Evolutionary conservation across 2,113 vertebrate species (phyloP).

Genomic region (Scolopax mira): DNA sequence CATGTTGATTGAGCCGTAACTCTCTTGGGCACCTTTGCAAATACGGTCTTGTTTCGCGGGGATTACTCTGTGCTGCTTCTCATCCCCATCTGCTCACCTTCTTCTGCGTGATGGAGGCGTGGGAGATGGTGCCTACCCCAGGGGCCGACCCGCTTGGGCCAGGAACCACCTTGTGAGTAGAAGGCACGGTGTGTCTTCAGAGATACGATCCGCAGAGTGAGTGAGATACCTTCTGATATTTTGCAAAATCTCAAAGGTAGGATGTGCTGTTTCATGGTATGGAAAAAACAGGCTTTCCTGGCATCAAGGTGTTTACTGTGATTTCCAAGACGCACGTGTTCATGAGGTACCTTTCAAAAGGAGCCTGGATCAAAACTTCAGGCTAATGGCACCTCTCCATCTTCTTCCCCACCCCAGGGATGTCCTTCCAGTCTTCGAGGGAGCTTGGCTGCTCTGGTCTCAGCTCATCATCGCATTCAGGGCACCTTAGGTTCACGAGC

Average conservation of each 20-base stretch:
- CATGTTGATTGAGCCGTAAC: neutral
- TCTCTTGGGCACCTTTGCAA: slow-evolving; percentile 40
- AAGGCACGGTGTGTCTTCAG: neutral
- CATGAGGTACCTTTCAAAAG: neutral
- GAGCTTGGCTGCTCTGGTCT: neutral
- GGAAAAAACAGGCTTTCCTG: neutral
- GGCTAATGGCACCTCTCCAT: neutral
- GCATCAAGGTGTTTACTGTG: fast-evolving
- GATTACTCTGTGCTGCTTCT: neutral
- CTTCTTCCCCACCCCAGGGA: neutral
- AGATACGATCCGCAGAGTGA: fast-evolving
- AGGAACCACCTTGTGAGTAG: neutral
- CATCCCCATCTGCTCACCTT: neutral
- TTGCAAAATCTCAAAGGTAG: neutral
- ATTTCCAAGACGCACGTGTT: neutral
- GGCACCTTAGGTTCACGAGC: neutral
- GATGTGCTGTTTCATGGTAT: neutral
- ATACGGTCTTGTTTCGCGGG: neutral
- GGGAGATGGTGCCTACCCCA: neutral
- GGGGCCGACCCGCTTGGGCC: neutral
- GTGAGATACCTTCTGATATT: neutral
- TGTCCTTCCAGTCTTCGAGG: neutral
- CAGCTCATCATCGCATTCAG: neutral
- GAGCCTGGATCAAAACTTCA: neutral
- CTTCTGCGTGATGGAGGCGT: neutral